phyloP scores from a whole-genome alignment of 2,797 vertebrate genomes.

The Acrossocheilus wenchowensis region DNA sequence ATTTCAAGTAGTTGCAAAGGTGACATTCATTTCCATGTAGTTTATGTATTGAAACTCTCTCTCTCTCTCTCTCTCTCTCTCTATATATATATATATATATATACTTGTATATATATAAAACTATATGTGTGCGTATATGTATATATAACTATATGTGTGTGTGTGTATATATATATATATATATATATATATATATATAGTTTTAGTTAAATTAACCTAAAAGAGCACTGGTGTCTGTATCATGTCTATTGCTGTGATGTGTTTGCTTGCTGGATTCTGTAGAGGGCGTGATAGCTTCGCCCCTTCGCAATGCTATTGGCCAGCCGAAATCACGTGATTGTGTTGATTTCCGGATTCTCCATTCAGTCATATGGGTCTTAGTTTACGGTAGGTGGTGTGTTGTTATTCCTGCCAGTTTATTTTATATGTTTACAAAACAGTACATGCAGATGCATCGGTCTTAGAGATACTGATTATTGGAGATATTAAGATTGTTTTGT shows the following conservation, averaged over 20 bases:
- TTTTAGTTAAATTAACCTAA: neutral
- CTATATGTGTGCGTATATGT: no score
- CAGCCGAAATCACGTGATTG: neutral
- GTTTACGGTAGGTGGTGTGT: conserved; percentile 30
- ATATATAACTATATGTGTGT: no score
- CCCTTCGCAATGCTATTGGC: conserved; percentile 6
- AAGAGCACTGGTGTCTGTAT: neutral
- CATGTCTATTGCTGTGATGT: neutral
- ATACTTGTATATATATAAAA: no score
- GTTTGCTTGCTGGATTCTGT: neutral
- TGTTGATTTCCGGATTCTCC: conserved; percentile 15
- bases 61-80: no score
- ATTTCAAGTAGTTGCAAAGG: no score
- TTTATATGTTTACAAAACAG: neutral
- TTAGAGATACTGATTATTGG: neutral
- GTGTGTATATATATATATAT: no score
- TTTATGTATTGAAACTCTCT: no score
- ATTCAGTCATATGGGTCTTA: conserved; percentile 18
- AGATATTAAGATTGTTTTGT: neutral
- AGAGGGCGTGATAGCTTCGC: neutral
- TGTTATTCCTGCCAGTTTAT: neutral
- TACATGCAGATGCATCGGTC: neutral
- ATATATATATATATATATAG: neutral
- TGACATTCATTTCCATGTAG: no score
- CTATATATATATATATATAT: no score